Evolutionary conservation across 2,797 vertebrate species (phyloP).

Genomic region (Mormyrops boulengeri): DNA sequence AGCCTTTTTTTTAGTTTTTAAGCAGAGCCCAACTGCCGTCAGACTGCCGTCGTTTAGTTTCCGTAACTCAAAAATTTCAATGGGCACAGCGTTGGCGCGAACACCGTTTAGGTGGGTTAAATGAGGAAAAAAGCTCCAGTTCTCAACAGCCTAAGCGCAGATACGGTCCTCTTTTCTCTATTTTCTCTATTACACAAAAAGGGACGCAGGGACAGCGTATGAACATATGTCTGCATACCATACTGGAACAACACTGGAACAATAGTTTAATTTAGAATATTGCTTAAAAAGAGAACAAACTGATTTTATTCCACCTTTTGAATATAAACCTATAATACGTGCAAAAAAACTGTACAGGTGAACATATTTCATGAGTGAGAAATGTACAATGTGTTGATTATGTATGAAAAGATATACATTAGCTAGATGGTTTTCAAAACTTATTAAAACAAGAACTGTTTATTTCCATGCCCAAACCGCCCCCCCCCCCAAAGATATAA

Average conservation of each 20-base stretch:
- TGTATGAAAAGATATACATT: constrained; percentile 23
- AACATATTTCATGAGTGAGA: neutral
- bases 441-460: constrained; percentile 33
- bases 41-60: neutral
- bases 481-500: neutral
- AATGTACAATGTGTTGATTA: neutral
- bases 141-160: neutral
- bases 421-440: constrained; percentile 39
- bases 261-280: neutral
- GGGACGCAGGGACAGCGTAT: neutral
- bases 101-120: neutral
- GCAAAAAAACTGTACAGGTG: neutral
- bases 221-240: neutral
- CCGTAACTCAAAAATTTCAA: neutral
- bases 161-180: neutral
- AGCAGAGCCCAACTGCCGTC: neutral
- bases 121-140: neutral
- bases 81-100: neutral
- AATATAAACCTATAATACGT: neutral
- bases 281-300: neutral
- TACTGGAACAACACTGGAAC: neutral
- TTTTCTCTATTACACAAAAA: neutral
- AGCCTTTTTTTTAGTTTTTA: neutral
- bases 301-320: neutral
- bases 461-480: neutral